Percentiles rank a stretch among this genome's conserved stretches.
These are phyloP conservation scores for Molorchus minor DNA, from an alignment of 2,888 invertebrate genomes.

Conservation along the genomic window DNA sequence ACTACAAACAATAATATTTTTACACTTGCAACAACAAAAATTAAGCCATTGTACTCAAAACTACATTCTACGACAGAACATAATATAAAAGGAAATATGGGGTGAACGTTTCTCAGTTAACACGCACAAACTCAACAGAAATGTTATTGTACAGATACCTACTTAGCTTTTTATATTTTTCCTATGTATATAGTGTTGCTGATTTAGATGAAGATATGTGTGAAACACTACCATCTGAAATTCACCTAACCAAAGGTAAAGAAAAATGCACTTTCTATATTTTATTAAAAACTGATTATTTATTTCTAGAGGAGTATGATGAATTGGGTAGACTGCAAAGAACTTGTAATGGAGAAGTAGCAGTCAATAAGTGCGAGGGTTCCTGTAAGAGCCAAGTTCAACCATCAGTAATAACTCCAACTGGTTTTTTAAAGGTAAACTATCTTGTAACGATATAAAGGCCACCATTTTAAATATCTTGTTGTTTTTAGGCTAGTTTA, in stretches of 20 bases:
- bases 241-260: conserved; percentile 86
- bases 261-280: not conserved
- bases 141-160: conserved; percentile 44
- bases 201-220: conserved; percentile 75
- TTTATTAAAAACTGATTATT: conserved; percentile 14
- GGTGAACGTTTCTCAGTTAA: conserved; percentile 30
- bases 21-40: too few relatives aligned
- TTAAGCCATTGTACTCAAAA: conserved; percentile 11
- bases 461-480: too few relatives aligned
- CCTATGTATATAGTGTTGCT: conserved; percentile 47
- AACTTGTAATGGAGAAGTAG: conserved; percentile 89
- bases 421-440: conserved; percentile 87
- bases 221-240: conserved; percentile 85
- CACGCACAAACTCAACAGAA: conserved; percentile 29
- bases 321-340: conserved; percentile 83
- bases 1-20: too few relatives aligned
- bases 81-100: conserved; percentile 29
- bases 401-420: conserved; percentile 87
- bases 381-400: conserved; percentile 91
- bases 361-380: conserved; percentile 93
- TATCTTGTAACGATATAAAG: too few relatives aligned
- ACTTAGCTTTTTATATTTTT: conserved; percentile 43
- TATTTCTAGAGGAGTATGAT: conserved; percentile 81
- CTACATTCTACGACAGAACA: conserved; percentile 16
- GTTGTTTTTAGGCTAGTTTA: too few relatives aligned